Evolutionary conservation across 2,888 invertebrate genomes (phyloP).

Genomic region (Watsonalla binaria): DNA sequence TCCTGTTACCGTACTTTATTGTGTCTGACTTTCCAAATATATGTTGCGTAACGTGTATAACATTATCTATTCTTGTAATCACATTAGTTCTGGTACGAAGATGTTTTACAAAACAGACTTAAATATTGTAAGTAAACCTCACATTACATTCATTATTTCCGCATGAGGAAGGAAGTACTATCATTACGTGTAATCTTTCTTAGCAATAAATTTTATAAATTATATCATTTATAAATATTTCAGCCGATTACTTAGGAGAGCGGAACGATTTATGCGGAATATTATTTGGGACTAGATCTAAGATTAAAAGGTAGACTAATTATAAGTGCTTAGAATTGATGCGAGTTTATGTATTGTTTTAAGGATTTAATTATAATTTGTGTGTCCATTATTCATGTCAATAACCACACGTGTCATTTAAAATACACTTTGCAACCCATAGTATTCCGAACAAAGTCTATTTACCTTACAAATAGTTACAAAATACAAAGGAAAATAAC

Average conservation of each 20-base stretch:
- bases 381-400: too few relatives aligned
- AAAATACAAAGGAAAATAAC: too few relatives aligned
- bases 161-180: not conserved
- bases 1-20: not conserved
- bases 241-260: not conserved
- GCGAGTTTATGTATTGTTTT: too few relatives aligned
- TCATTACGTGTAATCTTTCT: not conserved
- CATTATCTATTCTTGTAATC: not conserved
- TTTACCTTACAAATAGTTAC: not conserved
- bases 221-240: not conserved
- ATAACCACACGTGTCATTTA: too few relatives aligned
- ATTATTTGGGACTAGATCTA: too few relatives aligned
- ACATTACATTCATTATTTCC: not conserved
- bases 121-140: not conserved
- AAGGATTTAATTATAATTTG: too few relatives aligned
- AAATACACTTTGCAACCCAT: not conserved
- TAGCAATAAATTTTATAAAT: not conserved
- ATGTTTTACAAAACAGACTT: not conserved
- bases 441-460: not conserved
- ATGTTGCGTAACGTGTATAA: not conserved
- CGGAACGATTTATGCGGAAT: too few relatives aligned
- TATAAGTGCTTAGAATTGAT: too few relatives aligned
- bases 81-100: not conserved
- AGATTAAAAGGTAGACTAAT: too few relatives aligned
- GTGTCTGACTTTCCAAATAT: slow-evolving; percentile 1